Evolutionary conservation across 2,797 vertebrate species (phyloP), one percentile per base, ranked within the genome.

Genomic region (Zonotrichia albicollis): DNA sequence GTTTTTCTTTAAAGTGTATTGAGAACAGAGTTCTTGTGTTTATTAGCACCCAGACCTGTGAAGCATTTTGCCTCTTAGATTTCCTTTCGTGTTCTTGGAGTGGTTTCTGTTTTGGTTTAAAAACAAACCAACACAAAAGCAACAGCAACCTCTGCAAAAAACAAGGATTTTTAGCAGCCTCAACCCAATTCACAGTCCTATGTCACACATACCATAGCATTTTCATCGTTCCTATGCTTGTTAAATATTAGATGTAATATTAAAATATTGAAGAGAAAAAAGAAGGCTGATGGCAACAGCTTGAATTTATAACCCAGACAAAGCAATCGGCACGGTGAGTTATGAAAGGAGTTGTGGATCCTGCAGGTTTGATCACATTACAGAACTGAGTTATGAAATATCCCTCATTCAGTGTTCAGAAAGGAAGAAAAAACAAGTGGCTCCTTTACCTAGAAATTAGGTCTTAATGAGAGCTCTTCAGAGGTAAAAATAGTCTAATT

Each of bases 181-280:
- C 71, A 68, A 77, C 54, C 83, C 89, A 84, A 38, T 36, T 76
- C 82, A 43, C 57, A 90, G 74, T 30, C 58, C 68, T 71, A 4
- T 65, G 78, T 75, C 71, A 64, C 88, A 87, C 74, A 46, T 26
- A 55, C 34, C 5, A 36, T 13, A 48, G 71, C 43, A 40, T 88
- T 89, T 90, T 77, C 72, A 80, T 65, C 2, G 2, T 72, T 88
- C 66, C 89, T 76, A 9, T 6, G 22, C 90, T 94, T 96, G 81
- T 68, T 94, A 96, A 95, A 92, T 91, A 93, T 87, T 78, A 96
- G 75, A 87, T 88, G 57, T 55, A 92, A 96, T 94, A 94, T 92
- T 91, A 86, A 93, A 95, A 90, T 75, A 91, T 78, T 84, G 91
- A 92, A 87, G 40, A 93, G 84, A 36, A 62, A 45, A 90, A 87